Evolutionary conservation across 2,888 invertebrate species (phyloP).

Genomic region (Pristionchus arcanus): DNA sequence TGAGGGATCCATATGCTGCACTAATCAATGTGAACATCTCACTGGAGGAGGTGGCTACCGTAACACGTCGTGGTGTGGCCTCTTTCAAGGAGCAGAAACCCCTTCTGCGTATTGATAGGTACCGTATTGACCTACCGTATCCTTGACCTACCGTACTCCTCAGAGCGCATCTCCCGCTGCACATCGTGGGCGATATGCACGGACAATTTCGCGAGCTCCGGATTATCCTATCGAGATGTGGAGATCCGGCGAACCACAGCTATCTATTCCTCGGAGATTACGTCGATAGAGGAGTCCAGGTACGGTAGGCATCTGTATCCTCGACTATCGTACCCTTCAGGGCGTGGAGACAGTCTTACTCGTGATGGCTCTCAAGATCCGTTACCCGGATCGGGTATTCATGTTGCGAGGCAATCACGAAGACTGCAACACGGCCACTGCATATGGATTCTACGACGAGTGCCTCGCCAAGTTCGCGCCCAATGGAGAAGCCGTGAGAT

Average conservation of each 20-base stretch:
- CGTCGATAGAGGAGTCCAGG: constrained; percentile 64
- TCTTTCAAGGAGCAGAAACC: constrained; percentile 50
- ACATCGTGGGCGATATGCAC: constrained; percentile 72
- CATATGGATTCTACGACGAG: constrained; percentile 76
- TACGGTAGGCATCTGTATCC: not conserved
- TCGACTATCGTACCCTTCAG: constrained; percentile 23
- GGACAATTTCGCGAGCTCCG: constrained; percentile 74
- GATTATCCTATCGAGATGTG: constrained; percentile 64
- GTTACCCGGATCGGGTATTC: constrained; percentile 65
- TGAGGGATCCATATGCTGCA: constrained; percentile 32
- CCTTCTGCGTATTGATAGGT: constrained; percentile 36
- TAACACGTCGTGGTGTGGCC: not conserved
- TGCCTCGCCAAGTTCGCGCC: constrained; percentile 62
- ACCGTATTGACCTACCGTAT: constrained; percentile 23
- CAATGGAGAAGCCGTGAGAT: constrained; percentile 58
- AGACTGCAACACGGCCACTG: constrained; percentile 72
- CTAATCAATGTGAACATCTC: constrained; percentile 48
- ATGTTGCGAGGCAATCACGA: constrained; percentile 74
- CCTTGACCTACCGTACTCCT: constrained; percentile 7
- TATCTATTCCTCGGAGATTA: constrained; percentile 66
- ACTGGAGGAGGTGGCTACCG: constrained; percentile 10
- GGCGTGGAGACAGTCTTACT: constrained; percentile 61
- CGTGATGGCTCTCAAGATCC: constrained; percentile 62
- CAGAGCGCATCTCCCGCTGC: constrained; percentile 60
- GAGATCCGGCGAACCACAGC: constrained; percentile 59